Conservation (phyloP, 2,888 invertebrate genomes). For the Mythimna ferrago region DNA sequence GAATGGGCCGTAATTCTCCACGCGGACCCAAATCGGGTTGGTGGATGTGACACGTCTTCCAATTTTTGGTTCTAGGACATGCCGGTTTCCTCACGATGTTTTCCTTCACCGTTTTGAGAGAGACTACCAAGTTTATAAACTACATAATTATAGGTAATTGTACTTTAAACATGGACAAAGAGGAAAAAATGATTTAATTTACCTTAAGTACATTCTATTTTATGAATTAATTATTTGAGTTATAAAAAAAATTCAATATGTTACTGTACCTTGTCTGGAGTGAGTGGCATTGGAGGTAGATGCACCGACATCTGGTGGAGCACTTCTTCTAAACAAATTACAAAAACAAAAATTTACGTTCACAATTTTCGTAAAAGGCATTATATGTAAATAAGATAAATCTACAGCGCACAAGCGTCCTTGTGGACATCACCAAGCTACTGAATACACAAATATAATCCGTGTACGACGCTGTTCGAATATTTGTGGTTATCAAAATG, state of each 20-base stretch:
- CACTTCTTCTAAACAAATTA: conserved; percentile 78
- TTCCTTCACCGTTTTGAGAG: no score
- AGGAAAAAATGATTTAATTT: neutral
- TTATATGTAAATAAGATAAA: neutral
- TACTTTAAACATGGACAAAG: neutral
- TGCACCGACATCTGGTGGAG: conserved; percentile 83
- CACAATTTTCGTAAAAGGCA: conserved; percentile 4
- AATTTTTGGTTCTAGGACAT: no score
- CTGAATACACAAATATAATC: conserved; percentile 21
- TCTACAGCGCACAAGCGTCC: conserved; percentile 18
- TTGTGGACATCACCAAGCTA: conserved; percentile 6
- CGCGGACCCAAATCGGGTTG: no score
- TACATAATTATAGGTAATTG: neutral
- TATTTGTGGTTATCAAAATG: conserved; percentile 28
- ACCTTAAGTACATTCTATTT: neutral
- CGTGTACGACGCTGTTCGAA: neutral
- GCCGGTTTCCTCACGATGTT: no score
- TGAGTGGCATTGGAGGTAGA: conserved; percentile 82
- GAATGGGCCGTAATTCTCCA: no score
- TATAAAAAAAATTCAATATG: neutral
- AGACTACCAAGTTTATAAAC: neutral
- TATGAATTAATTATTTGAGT: neutral
- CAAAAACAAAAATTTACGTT: conserved; percentile 40
- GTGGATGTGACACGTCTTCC: no score
- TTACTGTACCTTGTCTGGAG: conserved; percentile 85